phyloP scores from a whole-genome alignment of 2,888 invertebrate species.

The Eutolmus rufibarbis region DNA sequence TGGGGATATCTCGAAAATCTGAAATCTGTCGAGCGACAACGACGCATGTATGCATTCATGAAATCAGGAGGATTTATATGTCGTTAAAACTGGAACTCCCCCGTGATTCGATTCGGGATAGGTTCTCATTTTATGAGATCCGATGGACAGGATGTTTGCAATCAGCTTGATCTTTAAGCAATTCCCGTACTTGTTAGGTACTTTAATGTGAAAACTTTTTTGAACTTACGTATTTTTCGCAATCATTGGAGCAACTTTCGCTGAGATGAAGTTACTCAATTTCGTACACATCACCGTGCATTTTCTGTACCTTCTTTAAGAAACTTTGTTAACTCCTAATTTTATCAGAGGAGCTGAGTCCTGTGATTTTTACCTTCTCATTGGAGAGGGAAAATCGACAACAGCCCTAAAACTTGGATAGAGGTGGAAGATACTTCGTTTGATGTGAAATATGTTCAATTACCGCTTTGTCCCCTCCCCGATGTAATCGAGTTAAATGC shows the following conservation, averaged over 20 bases:
- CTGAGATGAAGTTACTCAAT: background rate
- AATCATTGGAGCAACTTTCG: slow-evolving; percentile 5
- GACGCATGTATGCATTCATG: background rate
- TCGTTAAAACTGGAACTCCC: background rate
- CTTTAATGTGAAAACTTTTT: slow-evolving; percentile 1
- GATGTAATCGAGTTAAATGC: background rate
- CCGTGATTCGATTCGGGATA: background rate
- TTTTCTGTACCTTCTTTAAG: background rate
- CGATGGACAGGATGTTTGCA: background rate
- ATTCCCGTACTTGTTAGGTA: background rate
- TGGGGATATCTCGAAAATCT: background rate
- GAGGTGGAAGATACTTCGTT: background rate
- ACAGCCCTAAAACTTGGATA: background rate
- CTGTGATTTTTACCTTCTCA: background rate
- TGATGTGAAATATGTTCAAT: background rate
- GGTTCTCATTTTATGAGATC: background rate
- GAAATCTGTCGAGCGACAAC: background rate
- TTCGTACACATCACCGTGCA: background rate
- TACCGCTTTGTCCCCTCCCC: background rate
- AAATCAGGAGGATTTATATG: background rate
- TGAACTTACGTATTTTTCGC: background rate
- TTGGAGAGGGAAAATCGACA: background rate
- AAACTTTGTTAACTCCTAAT: slow-evolving; percentile 7
- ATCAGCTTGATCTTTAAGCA: background rate
- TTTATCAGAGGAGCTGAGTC: background rate